Percentiles rank a stretch among this genome's conserved stretches.
Evolutionary conservation across 2,797 vertebrate genomes (phyloP).

Genomic region (Oreochromis grahami): DNA sequence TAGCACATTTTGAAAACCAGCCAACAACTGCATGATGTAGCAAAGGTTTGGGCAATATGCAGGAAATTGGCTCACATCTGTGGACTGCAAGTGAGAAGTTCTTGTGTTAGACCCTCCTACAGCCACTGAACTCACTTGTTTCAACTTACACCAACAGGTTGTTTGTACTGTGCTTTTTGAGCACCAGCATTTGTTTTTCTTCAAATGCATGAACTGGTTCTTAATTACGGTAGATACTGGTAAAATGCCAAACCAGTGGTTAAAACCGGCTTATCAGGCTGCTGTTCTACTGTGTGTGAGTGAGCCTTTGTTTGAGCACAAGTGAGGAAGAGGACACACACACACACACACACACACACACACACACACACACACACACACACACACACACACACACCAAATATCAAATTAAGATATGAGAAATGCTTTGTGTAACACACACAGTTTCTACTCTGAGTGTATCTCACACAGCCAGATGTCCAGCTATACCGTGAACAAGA

Average conservation of each 20-base stretch:
- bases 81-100: not conserved
- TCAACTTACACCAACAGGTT: not conserved
- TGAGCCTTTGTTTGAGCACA: constrained; percentile 64
- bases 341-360: not conserved
- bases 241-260: not conserved
- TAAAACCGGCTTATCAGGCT: not conserved
- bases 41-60: not conserved
- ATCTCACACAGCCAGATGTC: rapidly evolving
- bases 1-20: not conserved
- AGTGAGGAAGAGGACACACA: constrained; percentile 72
- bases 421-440: not conserved
- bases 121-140: not conserved
- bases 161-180: not conserved
- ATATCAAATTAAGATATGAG: not conserved
- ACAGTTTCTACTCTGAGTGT: not conserved
- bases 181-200: too few relatives aligned
- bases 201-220: too few relatives aligned
- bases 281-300: too few relatives aligned
- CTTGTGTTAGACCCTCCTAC: not conserved
- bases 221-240: too few relatives aligned
- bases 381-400: not conserved
- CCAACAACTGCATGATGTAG: not conserved
- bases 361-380: not conserved
- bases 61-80: not conserved
- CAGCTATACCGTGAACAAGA: not conserved